Evolutionary conservation across 2,113 vertebrate species (phyloP).

Genomic region (Perca flavescens): DNA sequence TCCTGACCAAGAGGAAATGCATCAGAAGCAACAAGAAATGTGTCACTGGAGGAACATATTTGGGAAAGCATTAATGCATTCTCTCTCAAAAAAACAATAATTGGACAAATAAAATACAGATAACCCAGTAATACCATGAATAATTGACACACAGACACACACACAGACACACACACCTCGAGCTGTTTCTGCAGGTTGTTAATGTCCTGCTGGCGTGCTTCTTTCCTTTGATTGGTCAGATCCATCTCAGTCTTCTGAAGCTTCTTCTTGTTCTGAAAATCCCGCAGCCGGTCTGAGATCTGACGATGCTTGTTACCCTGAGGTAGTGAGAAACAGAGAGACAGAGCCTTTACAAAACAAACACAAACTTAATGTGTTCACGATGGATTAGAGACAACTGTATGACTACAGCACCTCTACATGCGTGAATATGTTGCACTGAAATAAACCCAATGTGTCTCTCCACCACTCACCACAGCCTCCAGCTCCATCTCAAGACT

Average conservation of each 20-base stretch:
- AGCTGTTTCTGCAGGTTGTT: slow-evolving; percentile 90
- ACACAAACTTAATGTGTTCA: not conserved
- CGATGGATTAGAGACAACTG: not conserved
- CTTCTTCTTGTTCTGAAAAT: slow-evolving; percentile 89
- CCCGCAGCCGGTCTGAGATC: slow-evolving; percentile 91
- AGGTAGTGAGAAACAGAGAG: not conserved
- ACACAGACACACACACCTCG: slow-evolving; percentile 81
- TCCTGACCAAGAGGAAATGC: slow-evolving; percentile 82
- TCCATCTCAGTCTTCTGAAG: slow-evolving; percentile 89
- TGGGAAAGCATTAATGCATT: not conserved
- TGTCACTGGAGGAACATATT: slow-evolving; percentile 1
- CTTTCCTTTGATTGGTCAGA: slow-evolving; percentile 88
- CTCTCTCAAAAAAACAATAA: slow-evolving; percentile 9
- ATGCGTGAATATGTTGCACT: not conserved
- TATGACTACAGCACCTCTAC: not conserved
- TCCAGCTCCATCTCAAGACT: slow-evolving; percentile 95
- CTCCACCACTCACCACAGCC: slow-evolving; percentile 87
- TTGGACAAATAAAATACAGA: not conserved
- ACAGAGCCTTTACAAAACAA: not conserved
- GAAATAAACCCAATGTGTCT: not conserved
- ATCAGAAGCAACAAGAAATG: slow-evolving; percentile 29
- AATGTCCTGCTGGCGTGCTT: slow-evolving; percentile 90
- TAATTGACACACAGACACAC: not conserved
- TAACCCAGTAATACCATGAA: not conserved
- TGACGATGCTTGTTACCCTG: slow-evolving; percentile 95